Percentiles rank a stretch among this genome's conserved stretches.
phyloP scores from a whole-genome alignment of 1,140 invertebrate genomes.

The Hylaeus volcanicus region DNA sequence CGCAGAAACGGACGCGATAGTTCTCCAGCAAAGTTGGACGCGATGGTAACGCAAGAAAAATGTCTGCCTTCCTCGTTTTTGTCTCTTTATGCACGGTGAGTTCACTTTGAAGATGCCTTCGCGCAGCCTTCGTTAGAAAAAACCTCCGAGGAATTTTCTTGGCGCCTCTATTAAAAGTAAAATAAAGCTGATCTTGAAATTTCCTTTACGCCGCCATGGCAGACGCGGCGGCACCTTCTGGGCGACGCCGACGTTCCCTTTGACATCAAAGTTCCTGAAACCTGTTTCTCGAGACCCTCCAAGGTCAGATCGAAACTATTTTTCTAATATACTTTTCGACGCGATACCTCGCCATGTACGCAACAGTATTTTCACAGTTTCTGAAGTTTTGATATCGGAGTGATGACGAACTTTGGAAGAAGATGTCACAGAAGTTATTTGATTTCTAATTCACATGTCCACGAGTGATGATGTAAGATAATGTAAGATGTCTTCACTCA shows the following conservation, averaged over 20 bases:
- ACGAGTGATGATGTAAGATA: too few species aligned
- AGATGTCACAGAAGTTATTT: too few species aligned
- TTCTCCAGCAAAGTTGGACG: neutral
- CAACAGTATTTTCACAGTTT: too few species aligned
- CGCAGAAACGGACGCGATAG: neutral
- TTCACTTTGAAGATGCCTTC: neutral
- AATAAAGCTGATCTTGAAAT: slow-evolving; percentile 4
- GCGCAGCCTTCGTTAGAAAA: neutral
- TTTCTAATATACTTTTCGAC: neutral
- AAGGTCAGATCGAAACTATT: neutral
- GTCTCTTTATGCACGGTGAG: too few species aligned
- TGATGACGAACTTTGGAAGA: too few species aligned
- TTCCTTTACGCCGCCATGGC: neutral
- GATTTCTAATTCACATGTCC: too few species aligned
- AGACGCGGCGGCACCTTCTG: neutral
- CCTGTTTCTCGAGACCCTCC: neutral
- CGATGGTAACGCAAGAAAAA: neutral
- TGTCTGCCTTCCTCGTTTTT: neutral
- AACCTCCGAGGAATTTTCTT: neutral
- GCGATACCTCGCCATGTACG: too few species aligned
- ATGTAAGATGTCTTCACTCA: too few species aligned
- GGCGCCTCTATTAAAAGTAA: neutral
- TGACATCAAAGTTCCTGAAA: neutral
- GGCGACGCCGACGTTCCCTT: neutral
- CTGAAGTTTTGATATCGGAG: too few species aligned